These are phyloP conservation scores for Alviniconcha strummeri DNA, from an alignment of 2,888 invertebrate species.

Conservation along the genomic window DNA sequence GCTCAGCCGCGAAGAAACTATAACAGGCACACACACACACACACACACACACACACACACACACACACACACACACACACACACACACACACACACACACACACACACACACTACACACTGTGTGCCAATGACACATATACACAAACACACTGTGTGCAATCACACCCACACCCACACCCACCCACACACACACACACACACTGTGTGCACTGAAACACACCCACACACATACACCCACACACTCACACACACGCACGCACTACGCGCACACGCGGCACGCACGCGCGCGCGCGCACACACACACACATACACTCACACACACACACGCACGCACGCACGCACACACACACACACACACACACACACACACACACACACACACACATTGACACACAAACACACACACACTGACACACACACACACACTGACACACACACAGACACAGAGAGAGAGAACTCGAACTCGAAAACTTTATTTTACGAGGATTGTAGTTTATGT, in stretches of 20 bases:
- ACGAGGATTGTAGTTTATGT: no score
- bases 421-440: slow-evolving; percentile 2
- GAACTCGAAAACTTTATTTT: neutral
- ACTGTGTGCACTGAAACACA: neutral
- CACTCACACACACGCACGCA: neutral
- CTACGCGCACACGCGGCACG: neutral
- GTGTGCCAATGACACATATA: neutral
- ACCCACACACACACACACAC: slow-evolving; percentile 8
- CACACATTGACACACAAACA: neutral
- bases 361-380: slow-evolving; percentile 14
- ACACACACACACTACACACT: neutral
- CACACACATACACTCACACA: slow-evolving; percentile 3
- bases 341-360: slow-evolving; percentile 16
- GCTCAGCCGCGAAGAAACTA: neutral
- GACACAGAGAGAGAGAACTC: neutral
- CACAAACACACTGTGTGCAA: neutral
- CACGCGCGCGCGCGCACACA: slow-evolving; percentile 5
- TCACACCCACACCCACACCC: slow-evolving; percentile 1
- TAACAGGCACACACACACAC: neutral
- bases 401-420: neutral
- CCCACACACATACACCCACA: neutral
- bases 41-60: slow-evolving; percentile 4
- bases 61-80: neutral
- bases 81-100: neutral
- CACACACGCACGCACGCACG: slow-evolving; percentile 3